Conservation (phyloP, 2,797 vertebrate genomes). For the Sebastes minor region DNA sequence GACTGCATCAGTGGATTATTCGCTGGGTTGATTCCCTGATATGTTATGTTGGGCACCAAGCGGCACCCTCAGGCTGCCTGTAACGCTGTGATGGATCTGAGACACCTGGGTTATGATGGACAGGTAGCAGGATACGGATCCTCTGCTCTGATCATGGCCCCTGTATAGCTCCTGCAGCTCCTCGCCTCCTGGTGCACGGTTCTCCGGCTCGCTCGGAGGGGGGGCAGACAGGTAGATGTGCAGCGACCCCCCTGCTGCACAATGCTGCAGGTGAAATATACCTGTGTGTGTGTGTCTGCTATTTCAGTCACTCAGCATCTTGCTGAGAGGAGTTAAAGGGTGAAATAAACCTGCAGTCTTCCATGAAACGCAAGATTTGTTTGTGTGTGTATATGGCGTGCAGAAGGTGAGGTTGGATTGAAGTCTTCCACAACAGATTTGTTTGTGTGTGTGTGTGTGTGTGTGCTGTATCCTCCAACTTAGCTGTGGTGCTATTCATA, state of each 20-base stretch:
- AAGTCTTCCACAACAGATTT: background rate
- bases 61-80: conserved; percentile 37
- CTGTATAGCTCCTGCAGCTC: conserved; percentile 32
- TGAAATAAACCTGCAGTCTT: conserved; percentile 38
- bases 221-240: conserved; percentile 67
- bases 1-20: conserved; percentile 25
- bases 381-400: background rate
- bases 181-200: conserved; percentile 41
- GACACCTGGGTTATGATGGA: conserved; percentile 56
- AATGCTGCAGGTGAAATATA: conserved; percentile 41
- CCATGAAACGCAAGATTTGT: background rate
- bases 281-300: background rate
- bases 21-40: conserved; percentile 36
- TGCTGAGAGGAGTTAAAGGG: conserved; percentile 18
- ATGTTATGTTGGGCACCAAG: conserved; percentile 50
- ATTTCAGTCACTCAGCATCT: background rate
- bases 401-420: background rate
- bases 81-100: conserved; percentile 49
- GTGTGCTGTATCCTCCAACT: background rate
- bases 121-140: conserved; percentile 35
- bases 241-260: conserved; percentile 37
- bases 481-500: conserved; percentile 59
- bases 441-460: background rate
- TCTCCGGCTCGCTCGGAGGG: conserved; percentile 46
- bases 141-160: conserved; percentile 36